Conservation (phyloP, 64 coral and sea anemone species). For the Actinia equina region DNA sequence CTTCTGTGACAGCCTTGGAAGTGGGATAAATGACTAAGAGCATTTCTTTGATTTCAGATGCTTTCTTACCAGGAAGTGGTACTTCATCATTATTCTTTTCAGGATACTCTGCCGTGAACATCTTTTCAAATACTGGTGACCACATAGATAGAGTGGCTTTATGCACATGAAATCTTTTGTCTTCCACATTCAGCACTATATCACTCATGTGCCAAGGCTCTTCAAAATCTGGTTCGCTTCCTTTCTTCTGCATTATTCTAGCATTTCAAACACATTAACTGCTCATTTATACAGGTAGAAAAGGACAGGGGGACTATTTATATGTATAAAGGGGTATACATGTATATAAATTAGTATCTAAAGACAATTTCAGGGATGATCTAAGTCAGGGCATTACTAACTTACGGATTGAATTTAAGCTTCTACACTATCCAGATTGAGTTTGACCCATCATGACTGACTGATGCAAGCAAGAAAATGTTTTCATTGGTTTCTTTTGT, state of each 20-base stretch:
- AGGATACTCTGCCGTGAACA: conserved; percentile 48
- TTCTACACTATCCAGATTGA: too few species aligned
- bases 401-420: too few species aligned
- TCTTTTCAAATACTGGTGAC: conserved; percentile 78
- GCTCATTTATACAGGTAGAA: too few species aligned
- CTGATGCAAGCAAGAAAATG: too few species aligned
- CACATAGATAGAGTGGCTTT: conserved; percentile 60
- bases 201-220: conserved; percentile 74
- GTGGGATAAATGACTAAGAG: conserved; percentile 65
- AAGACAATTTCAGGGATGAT: too few species aligned
- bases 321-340: too few species aligned
- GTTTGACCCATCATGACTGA: too few species aligned
- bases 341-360: too few species aligned
- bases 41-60: conserved; percentile 65
- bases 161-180: conserved; percentile 61
- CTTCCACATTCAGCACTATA: conserved; percentile 54
- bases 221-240: conserved; percentile 54
- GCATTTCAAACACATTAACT: too few species aligned
- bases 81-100: conserved; percentile 47
- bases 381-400: too few species aligned
- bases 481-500: too few species aligned
- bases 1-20: conserved; percentile 40
- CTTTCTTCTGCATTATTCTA: conserved; percentile 58
- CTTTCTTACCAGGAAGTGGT: conserved; percentile 54
- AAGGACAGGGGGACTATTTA: too few species aligned